Evolutionary conservation across 2,888 invertebrate species (phyloP).

Genomic region (Mesoligia furuncula): DNA sequence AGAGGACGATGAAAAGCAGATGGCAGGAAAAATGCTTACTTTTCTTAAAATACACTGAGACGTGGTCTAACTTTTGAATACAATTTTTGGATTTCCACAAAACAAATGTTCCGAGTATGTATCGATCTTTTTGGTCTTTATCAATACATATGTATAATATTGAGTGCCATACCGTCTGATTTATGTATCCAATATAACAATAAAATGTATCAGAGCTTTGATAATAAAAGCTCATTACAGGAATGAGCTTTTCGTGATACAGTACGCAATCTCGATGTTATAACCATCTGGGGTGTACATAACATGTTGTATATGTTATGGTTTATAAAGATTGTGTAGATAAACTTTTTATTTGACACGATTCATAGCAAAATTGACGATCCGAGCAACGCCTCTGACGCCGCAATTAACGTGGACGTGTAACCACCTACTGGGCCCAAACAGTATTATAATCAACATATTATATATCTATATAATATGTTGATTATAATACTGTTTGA

Average conservation of each 20-base stretch:
- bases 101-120: not conserved
- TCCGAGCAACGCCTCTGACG: not conserved
- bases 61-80: constrained; percentile 38
- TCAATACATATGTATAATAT: constrained; percentile 13
- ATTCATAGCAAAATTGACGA: not conserved
- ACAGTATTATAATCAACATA: not conserved
- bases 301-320: constrained; percentile 52
- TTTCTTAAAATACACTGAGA: constrained; percentile 29
- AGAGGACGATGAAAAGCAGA: constrained; percentile 53
- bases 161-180: constrained; percentile 31
- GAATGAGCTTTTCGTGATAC: constrained; percentile 56
- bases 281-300: constrained; percentile 37
- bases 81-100: constrained; percentile 8
- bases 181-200: constrained; percentile 29
- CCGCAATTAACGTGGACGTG: not conserved
- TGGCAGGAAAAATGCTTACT: constrained; percentile 28
- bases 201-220: constrained; percentile 28
- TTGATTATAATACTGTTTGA: no score
- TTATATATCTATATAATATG: no score
- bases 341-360: not conserved
- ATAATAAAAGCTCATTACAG: no score
- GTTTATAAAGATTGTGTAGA: constrained; percentile 20
- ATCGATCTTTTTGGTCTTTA: constrained; percentile 26
- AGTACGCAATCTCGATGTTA: constrained; percentile 16
- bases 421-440: not conserved